A percentile compares a stretch with the other conserved stretches of the same genome.
phyloP scores from a whole-genome alignment of 1,140 invertebrate genomes.

The Holotrichia oblita region DNA sequence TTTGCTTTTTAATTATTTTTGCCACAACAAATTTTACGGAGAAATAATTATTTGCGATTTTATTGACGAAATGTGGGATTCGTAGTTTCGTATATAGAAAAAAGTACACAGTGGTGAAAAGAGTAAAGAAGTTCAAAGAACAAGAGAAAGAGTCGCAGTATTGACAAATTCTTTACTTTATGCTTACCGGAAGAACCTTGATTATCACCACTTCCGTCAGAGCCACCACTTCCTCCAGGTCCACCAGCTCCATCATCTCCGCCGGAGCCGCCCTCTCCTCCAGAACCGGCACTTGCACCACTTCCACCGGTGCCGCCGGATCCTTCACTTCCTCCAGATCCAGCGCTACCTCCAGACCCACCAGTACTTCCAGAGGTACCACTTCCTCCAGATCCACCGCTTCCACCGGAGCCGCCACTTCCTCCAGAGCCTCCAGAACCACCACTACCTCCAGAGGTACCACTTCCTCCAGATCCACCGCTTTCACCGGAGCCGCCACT shows the following conservation, averaged over 20 bases:
- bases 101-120: too few species aligned
- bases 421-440: conserved; percentile 41
- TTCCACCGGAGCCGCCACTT: conserved; percentile 44
- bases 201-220: background rate
- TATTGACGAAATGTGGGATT: too few species aligned
- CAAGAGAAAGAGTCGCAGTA: too few species aligned
- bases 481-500: background rate
- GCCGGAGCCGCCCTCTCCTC: conserved; percentile 45
- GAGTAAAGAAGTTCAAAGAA: too few species aligned
- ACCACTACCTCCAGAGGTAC: background rate
- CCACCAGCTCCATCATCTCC: conserved; percentile 19
- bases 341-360: conserved; percentile 48
- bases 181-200: background rate
- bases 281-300: background rate
- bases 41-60: too few species aligned
- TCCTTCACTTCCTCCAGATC: conserved; percentile 25
- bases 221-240: conserved; percentile 25
- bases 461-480: background rate
- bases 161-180: too few species aligned
- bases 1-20: too few species aligned
- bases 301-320: background rate
- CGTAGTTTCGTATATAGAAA: too few species aligned
- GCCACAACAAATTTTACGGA: too few species aligned
- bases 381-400: conserved; percentile 42
- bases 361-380: conserved; percentile 44